Base-by-base conservation (phyloP, 92 coral and sea anemone genomes). In the Montipora capitata region DNA sequence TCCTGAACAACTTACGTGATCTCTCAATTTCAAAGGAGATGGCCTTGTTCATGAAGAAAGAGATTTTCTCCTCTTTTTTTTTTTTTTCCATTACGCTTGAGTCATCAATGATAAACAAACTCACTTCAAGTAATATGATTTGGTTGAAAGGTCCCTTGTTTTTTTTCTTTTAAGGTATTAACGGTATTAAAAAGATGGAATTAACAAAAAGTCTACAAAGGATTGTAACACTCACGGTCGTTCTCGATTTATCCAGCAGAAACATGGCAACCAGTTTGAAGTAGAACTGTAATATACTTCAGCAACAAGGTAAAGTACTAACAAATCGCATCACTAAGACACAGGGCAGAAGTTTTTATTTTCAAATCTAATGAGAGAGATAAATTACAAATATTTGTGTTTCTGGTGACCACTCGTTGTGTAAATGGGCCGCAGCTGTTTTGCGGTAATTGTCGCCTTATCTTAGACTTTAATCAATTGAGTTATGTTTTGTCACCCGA, bases 211-310 rank as follows among this genome's bases (percentile, higher is more conserved):
- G 35, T 27, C 35, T 27, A 27, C 35, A 27, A 27, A 27, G 35
- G 35, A 27, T 27, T 27, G 35, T 27, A 15, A 17, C 44, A 92
- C 95, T 85, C 58, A 92, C 95, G 51, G 95, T 63, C 8, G 78
- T 85, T 42, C 79, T 76, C 2, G 91, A 73, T 74, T 85, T 71
- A 74, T 92, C 95, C 86, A 93, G 66, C 77, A 93, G 72, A 90
- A 93, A 93, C 92, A 89, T 93, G 2, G 40, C 41, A 12, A 4
- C 74, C 80, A 72, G 77, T 72, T 72, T 49, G 59, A 6, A 7
- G 3, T 5, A 48, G 14, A 72, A 35, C 18, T 65, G 65, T 5
- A 66, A 27, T 10, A 43, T 18, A 45, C 75, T 49, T 66, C 4
- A 45, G 15, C 15, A 5, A 10, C 12, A 9, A 13, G 44, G 45